A percentile compares a stretch with the other conserved stretches of the same genome.
phyloP scores from a whole-genome alignment of 64 coral and sea anemone species.

The Porites lutea region DNA sequence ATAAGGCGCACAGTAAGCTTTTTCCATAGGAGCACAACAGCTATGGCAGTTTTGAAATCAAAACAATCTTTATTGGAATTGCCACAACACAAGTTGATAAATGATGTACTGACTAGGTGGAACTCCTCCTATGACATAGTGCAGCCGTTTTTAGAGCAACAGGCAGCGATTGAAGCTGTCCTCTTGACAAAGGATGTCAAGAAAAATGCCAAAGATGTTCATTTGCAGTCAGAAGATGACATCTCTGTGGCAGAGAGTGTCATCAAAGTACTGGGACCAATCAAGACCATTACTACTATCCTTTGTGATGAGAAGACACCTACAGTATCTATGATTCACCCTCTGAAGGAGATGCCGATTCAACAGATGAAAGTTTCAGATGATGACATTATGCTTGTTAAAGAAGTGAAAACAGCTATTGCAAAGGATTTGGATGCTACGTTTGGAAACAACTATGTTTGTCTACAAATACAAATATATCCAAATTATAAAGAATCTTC shows the following conservation, averaged over 20 bases:
- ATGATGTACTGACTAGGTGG: constrained; percentile 15
- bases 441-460: constrained; percentile 28
- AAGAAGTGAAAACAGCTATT: constrained; percentile 24
- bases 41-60: constrained; percentile 30
- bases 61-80: constrained; percentile 20
- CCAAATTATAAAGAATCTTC: constrained; percentile 26
- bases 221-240: constrained; percentile 5
- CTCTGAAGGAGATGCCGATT: constrained; percentile 11
- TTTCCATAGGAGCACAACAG: constrained; percentile 21
- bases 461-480: background rate
- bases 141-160: background rate
- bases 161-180: background rate
- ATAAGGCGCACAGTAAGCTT: constrained; percentile 23
- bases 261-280: constrained; percentile 1
- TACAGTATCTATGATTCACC: constrained; percentile 9
- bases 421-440: background rate
- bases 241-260: constrained; percentile 7
- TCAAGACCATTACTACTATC: background rate
- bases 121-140: constrained; percentile 14
- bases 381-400: constrained; percentile 25
- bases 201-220: constrained; percentile 19
- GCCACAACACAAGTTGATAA: constrained; percentile 30
- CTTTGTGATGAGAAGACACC: constrained; percentile 11
- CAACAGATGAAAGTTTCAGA: constrained; percentile 4
- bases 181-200: constrained; percentile 9